Evolutionary conservation across 1,140 invertebrate species (phyloP).

Genomic region (Cephus cinctus): DNA sequence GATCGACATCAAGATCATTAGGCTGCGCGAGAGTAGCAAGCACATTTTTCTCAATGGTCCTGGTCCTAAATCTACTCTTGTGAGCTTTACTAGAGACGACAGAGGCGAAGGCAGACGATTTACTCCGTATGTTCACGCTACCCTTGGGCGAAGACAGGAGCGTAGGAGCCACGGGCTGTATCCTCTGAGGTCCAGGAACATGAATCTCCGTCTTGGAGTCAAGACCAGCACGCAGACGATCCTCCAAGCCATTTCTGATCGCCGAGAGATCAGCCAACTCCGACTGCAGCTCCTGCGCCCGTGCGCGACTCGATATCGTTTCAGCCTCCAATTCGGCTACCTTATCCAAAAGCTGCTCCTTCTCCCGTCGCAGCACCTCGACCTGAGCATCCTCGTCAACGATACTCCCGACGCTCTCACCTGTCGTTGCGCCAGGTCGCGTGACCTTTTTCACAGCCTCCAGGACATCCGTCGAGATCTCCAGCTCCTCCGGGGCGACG

Average conservation of each 20-base stretch:
- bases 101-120: slow-evolving; percentile 41
- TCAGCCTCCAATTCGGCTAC: slow-evolving; percentile 73
- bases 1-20: slow-evolving; percentile 31
- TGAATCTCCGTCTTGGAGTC: slow-evolving; percentile 21
- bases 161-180: slow-evolving; percentile 32
- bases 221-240: slow-evolving; percentile 60
- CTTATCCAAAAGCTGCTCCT: slow-evolving; percentile 69
- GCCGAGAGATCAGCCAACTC: slow-evolving; percentile 61
- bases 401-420: not conserved
- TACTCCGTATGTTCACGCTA: slow-evolving; percentile 33
- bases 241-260: slow-evolving; percentile 64
- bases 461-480: slow-evolving; percentile 48
- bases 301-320: slow-evolving; percentile 62
- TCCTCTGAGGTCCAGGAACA: slow-evolving; percentile 32
- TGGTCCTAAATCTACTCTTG: slow-evolving; percentile 50
- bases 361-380: slow-evolving; percentile 63
- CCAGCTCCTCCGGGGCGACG: slow-evolving; percentile 44
- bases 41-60: slow-evolving; percentile 54
- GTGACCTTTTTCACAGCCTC: slow-evolving; percentile 47
- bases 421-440: not conserved
- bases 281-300: slow-evolving; percentile 63
- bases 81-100: slow-evolving; percentile 33
- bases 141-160: slow-evolving; percentile 30
- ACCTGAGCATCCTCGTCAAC: slow-evolving; percentile 35
- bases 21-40: slow-evolving; percentile 32